Conservation (phyloP, 2,888 invertebrate genomes). For the Danaus chrysippus region DNA sequence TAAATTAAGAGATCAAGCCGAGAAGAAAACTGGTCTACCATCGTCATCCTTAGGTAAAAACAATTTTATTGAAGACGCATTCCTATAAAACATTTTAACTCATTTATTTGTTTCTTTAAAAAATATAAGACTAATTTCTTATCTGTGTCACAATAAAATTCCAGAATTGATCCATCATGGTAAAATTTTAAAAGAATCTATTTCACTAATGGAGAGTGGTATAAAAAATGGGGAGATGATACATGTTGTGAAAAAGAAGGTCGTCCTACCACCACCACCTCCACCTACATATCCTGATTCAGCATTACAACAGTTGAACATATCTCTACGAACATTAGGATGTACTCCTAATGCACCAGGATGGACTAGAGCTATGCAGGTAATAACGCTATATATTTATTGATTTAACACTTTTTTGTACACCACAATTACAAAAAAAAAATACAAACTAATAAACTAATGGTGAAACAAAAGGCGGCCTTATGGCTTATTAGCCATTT, state of each 20-base stretch:
- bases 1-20: slow-evolving; percentile 77
- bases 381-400: slow-evolving; percentile 40
- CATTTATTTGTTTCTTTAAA: background rate
- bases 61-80: background rate
- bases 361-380: slow-evolving; percentile 83
- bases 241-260: slow-evolving; percentile 76
- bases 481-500: too few relatives aligned
- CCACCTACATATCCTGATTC: slow-evolving; percentile 76
- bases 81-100: background rate
- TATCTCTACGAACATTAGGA: slow-evolving; percentile 80
- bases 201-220: slow-evolving; percentile 81
- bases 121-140: background rate
- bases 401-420: too few relatives aligned
- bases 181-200: slow-evolving; percentile 80
- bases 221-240: slow-evolving; percentile 78
- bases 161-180: slow-evolving; percentile 86
- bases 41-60: slow-evolving; percentile 77
- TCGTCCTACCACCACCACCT: slow-evolving; percentile 48
- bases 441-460: too few relatives aligned
- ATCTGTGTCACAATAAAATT: background rate
- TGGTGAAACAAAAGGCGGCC: too few relatives aligned
- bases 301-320: slow-evolving; percentile 80
- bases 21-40: slow-evolving; percentile 75
- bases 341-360: slow-evolving; percentile 79
- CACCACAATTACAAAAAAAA: too few relatives aligned